These are phyloP conservation scores for Lordiphosa fenestrarum DNA, from an alignment of 2,888 invertebrate genomes.

Conservation along the genomic window DNA sequence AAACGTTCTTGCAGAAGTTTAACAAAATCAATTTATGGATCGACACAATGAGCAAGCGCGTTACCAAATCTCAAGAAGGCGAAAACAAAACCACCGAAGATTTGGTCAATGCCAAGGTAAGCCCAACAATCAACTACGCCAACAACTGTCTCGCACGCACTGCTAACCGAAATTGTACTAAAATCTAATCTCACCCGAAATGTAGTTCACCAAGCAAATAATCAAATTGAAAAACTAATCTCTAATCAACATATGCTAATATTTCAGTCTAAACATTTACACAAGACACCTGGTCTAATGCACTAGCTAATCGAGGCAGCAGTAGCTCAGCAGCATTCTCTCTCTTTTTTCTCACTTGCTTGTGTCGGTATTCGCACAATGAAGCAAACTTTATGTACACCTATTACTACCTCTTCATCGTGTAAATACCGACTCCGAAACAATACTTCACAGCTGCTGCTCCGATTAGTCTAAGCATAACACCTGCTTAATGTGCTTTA, in stretches of 20 bases:
- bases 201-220: slow-evolving; percentile 23
- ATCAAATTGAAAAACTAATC: slow-evolving; percentile 43
- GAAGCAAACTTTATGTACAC: too few relatives aligned
- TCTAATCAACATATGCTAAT: slow-evolving; percentile 52
- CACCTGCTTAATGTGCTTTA: slow-evolving; percentile 53
- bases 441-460: too few relatives aligned
- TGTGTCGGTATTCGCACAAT: too few relatives aligned
- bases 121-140: slow-evolving; percentile 45
- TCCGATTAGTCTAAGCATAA: slow-evolving; percentile 47
- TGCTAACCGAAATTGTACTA: slow-evolving; percentile 54
- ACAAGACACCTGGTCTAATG: slow-evolving; percentile 48
- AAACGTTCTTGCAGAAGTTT: slow-evolving; percentile 87
- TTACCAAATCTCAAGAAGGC: slow-evolving; percentile 85
- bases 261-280: slow-evolving; percentile 68
- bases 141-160: slow-evolving; percentile 44
- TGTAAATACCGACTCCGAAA: too few relatives aligned
- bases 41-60: slow-evolving; percentile 85
- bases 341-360: too few relatives aligned
- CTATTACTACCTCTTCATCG: too few relatives aligned
- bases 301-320: slow-evolving; percentile 11
- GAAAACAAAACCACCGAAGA: slow-evolving; percentile 90
- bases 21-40: slow-evolving; percentile 89
- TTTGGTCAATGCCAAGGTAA: slow-evolving; percentile 87
- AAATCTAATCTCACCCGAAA: slow-evolving; percentile 27
- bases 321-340: too few relatives aligned